These are phyloP conservation scores for Tyto alba DNA, from an alignment of 2,113 vertebrate genomes.

Conservation along the genomic window DNA sequence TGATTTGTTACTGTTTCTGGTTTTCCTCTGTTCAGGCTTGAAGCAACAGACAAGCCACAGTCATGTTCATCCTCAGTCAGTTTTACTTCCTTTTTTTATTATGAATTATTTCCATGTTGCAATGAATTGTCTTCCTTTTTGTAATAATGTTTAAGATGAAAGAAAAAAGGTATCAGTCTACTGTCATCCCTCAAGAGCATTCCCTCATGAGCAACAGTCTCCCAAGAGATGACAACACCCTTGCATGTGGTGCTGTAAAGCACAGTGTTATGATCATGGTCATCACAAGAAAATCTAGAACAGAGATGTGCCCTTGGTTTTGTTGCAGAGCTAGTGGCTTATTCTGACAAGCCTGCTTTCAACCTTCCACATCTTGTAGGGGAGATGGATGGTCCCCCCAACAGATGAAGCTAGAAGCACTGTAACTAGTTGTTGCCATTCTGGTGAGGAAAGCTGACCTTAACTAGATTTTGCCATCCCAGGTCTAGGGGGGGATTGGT, in stretches of 20 bases:
- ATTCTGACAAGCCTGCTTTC: not conserved
- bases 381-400: not conserved
- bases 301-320: not conserved
- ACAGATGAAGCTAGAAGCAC: not conserved
- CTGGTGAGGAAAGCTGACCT: not conserved
- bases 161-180: no score
- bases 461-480: not conserved
- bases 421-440: rapidly evolving
- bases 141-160: not conserved
- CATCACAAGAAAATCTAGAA: not conserved
- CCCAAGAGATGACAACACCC: not conserved
- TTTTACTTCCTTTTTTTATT: not conserved
- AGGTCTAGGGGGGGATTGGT: not conserved
- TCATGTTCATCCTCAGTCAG: not conserved
- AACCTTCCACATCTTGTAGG: not conserved
- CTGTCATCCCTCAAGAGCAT: not conserved
- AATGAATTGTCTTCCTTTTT: not conserved
- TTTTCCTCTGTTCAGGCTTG: not conserved
- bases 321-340: not conserved
- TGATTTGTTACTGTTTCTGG: not conserved
- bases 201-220: not conserved
- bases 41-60: not conserved
- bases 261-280: rapidly evolving
- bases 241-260: not conserved
- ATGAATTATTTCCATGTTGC: not conserved